Conservation (phyloP, 2,888 invertebrate species). For the Cactoblastis cactorum region DNA sequence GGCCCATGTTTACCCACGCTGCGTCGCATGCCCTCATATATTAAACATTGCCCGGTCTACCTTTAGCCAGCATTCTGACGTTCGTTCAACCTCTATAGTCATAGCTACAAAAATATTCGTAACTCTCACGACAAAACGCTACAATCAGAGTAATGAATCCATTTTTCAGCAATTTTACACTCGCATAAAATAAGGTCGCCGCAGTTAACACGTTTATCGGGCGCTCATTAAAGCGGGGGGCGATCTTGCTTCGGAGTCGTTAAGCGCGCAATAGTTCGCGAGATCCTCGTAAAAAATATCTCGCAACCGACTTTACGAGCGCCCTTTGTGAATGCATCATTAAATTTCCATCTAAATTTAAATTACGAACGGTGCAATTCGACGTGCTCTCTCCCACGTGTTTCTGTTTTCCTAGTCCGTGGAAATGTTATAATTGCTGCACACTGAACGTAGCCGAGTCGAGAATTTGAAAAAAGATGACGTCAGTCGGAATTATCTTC, state of each 20-base stretch:
- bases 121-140: not conserved
- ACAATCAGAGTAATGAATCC: slow-evolving; percentile 70
- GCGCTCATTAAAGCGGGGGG: slow-evolving; percentile 78
- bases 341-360: slow-evolving; percentile 80
- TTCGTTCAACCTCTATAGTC: slow-evolving; percentile 27
- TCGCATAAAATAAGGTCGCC: slow-evolving; percentile 77
- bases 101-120: slow-evolving; percentile 26
- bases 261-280: slow-evolving; percentile 80
- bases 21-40: slow-evolving; percentile 77
- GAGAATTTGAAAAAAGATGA: slow-evolving; percentile 79
- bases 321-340: slow-evolving; percentile 79
- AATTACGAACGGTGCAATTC: slow-evolving; percentile 74
- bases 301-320: slow-evolving; percentile 78
- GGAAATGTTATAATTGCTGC: slow-evolving; percentile 79
- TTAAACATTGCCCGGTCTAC: slow-evolving; percentile 71
- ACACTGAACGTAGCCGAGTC: slow-evolving; percentile 73
- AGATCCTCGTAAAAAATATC: slow-evolving; percentile 80
- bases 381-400: slow-evolving; percentile 72
- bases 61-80: slow-evolving; percentile 43
- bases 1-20: slow-evolving; percentile 68
- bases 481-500: slow-evolving; percentile 79
- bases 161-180: slow-evolving; percentile 76
- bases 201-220: slow-evolving; percentile 79
- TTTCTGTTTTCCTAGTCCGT: slow-evolving; percentile 77
- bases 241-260: slow-evolving; percentile 79